These are phyloP conservation scores for Meleagris gallopavo DNA, from an alignment of 2,113 vertebrate species.

Conservation along the genomic window DNA sequence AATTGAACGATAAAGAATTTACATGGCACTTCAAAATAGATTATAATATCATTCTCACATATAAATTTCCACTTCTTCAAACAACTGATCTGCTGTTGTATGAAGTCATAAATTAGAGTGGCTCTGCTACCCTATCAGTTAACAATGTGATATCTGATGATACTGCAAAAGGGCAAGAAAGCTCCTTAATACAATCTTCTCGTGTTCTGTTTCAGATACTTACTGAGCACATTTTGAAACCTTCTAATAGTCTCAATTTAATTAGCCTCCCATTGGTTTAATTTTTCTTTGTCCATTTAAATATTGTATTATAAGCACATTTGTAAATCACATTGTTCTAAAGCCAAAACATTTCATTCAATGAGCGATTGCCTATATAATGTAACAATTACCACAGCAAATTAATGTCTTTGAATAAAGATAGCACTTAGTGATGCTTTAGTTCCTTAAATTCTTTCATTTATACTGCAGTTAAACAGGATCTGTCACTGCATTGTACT, in stretches of 20 bases:
- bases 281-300: conserved; percentile 63
- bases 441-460: conserved; percentile 25
- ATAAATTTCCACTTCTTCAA: background rate
- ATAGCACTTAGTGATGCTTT: conserved; percentile 34
- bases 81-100: background rate
- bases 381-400: conserved; percentile 52
- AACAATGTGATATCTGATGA: conserved; percentile 14
- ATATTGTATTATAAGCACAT: conserved; percentile 56
- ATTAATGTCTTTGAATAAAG: conserved; percentile 55
- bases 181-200: background rate
- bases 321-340: conserved; percentile 47
- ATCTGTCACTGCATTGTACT: background rate
- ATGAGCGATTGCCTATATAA: conserved; percentile 51
- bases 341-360: conserved; percentile 32
- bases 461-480: conserved; percentile 36
- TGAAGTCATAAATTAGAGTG: background rate
- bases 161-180: conserved; percentile 7
- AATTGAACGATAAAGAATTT: background rate
- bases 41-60: background rate
- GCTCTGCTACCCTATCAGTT: background rate
- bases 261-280: conserved; percentile 56
- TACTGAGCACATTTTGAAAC: conserved; percentile 56
- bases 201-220: conserved; percentile 20
- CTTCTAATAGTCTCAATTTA: conserved; percentile 40
- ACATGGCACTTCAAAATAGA: background rate